Percentiles rank a stretch among this genome's conserved stretches.
These are phyloP conservation scores for Norana najaformis DNA, from an alignment of 2,888 invertebrate genomes.

Conservation along the genomic window DNA sequence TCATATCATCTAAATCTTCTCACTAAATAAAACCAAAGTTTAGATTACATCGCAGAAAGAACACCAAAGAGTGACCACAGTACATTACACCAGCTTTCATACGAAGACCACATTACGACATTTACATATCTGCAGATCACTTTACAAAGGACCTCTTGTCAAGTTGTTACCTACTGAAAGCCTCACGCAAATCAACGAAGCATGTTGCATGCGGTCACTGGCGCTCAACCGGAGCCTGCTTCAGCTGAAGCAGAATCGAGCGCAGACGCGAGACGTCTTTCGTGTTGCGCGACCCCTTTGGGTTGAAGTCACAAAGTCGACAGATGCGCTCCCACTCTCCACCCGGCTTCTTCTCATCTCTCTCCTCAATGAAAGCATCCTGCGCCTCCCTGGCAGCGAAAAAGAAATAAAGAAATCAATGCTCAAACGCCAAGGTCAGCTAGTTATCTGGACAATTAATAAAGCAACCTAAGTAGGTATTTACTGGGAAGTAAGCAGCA, in stretches of 20 bases:
- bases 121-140: neutral
- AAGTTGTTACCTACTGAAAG: neutral
- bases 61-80: neutral
- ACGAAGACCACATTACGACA: neutral
- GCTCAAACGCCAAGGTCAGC: no score
- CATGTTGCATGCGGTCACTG: neutral
- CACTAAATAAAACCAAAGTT: neutral
- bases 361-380: slow-evolving; percentile 80
- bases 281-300: slow-evolving; percentile 75
- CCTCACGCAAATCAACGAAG: neutral
- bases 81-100: neutral
- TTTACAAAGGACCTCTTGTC: neutral
- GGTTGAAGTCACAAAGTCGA: slow-evolving; percentile 94
- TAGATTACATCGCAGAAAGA: neutral
- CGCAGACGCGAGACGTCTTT: slow-evolving; percentile 93
- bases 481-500: no score
- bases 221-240: slow-evolving; percentile 70
- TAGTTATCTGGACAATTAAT: no score
- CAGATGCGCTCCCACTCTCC: slow-evolving; percentile 93
- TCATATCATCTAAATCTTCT: no score
- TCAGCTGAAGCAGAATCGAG: slow-evolving; percentile 91
- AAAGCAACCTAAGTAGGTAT: no score
- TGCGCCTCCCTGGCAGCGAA: slow-evolving; percentile 79
- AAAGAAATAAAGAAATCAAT: neutral
- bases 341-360: slow-evolving; percentile 67